These are phyloP conservation scores for Margaritifera margaritifera DNA, from an alignment of 2,888 invertebrate genomes.

Conservation along the genomic window DNA sequence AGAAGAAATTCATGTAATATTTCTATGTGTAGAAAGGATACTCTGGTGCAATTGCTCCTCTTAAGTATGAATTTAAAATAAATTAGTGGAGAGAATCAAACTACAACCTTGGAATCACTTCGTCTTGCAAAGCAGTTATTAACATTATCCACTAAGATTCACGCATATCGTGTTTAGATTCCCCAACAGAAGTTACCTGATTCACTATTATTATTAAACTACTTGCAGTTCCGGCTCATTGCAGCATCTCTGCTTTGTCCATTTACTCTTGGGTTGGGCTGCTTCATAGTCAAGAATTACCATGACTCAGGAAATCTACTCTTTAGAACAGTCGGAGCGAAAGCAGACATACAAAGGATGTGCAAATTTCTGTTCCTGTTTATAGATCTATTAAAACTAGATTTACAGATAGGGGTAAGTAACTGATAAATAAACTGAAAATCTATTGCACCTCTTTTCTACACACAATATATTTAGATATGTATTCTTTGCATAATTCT, in stretches of 20 bases:
- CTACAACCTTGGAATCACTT: no score
- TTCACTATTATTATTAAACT: background rate
- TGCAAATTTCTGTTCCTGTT: slow-evolving; percentile 45
- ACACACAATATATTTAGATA: no score
- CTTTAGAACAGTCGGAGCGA: slow-evolving; percentile 58
- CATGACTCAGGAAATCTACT: slow-evolving; percentile 50
- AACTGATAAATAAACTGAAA: background rate
- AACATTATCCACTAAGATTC: no score
- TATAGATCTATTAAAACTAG: slow-evolving; percentile 53
- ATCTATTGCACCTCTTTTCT: background rate
- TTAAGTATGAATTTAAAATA: no score
- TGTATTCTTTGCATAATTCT: no score
- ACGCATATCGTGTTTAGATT: no score
- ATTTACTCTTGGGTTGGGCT: slow-evolving; percentile 26
- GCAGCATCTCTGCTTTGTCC: slow-evolving; percentile 30
- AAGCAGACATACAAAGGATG: slow-evolving; percentile 42
- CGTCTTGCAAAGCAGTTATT: no score
- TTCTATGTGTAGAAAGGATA: no score
- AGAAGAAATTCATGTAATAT: no score
- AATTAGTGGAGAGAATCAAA: no score
- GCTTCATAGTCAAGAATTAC: slow-evolving; percentile 32
- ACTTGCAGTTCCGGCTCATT: slow-evolving; percentile 33
- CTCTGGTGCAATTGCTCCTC: no score
- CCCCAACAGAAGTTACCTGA: no score
- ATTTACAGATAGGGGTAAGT: slow-evolving; percentile 56